Percentiles rank a stretch among this genome's conserved stretches.
These are phyloP conservation scores for Colius striatus DNA, from an alignment of 2,113 vertebrate genomes.

Conservation along the genomic window DNA sequence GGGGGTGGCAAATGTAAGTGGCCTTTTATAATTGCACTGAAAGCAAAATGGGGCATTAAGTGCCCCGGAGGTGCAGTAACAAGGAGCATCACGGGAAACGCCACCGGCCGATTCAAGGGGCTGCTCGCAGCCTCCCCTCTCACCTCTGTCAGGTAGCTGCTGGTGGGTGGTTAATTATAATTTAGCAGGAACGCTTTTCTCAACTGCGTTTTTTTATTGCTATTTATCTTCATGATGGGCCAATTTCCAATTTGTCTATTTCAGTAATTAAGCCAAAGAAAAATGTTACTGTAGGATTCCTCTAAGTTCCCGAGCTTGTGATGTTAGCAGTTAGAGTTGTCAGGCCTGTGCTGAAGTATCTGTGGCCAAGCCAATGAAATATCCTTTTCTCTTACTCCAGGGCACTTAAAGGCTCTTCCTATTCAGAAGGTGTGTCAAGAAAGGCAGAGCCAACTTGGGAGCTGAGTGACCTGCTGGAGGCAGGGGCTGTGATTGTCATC, in stretches of 20 bases:
- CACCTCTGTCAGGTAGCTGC: conserved; percentile 70
- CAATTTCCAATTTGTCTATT: conserved; percentile 74
- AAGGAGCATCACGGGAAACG: conserved; percentile 43
- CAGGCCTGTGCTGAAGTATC: not conserved
- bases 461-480: not conserved
- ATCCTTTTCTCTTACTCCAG: not conserved
- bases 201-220: conserved; percentile 66
- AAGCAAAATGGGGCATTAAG: conserved; percentile 67
- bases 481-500: not conserved
- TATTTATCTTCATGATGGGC: conserved; percentile 78
- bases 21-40: conserved; percentile 75
- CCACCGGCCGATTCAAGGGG: not conserved
- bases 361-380: not conserved
- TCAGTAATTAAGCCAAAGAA: conserved; percentile 73
- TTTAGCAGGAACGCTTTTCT: conserved; percentile 62
- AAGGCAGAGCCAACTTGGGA: not conserved
- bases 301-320: not conserved
- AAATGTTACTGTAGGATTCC: conserved; percentile 65
- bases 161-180: conserved; percentile 74
- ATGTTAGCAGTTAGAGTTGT: not conserved
- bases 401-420: not conserved
- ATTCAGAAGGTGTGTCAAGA: accelerated
- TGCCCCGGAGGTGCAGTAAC: conserved; percentile 47
- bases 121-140: conserved; percentile 50
- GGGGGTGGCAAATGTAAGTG: conserved; percentile 52